Evolutionary conservation across 2,797 vertebrate genomes (phyloP).

Genomic region (Jordanella pulchra): DNA sequence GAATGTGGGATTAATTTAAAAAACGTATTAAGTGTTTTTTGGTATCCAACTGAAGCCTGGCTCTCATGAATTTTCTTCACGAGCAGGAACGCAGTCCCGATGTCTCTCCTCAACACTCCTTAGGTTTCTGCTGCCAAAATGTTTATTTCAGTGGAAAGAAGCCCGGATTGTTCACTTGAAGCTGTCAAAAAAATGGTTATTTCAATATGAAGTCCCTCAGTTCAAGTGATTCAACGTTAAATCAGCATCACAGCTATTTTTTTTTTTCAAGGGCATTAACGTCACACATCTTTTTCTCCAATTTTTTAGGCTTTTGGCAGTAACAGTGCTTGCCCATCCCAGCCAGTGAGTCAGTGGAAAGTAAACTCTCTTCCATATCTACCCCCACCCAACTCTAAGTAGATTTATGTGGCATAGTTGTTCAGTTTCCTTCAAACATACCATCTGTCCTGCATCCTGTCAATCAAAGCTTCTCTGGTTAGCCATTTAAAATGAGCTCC

Average conservation of each 20-base stretch:
- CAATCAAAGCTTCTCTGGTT: constrained; percentile 60
- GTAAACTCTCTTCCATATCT: constrained; percentile 16
- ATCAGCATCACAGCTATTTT: constrained; percentile 36
- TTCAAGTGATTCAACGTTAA: constrained; percentile 43
- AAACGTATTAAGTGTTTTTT: constrained; percentile 52
- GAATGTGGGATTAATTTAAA: constrained; percentile 53
- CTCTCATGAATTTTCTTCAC: constrained; percentile 63
- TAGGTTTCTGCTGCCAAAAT: constrained; percentile 41
- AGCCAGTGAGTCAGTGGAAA: constrained; percentile 49
- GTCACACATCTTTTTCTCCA: constrained; percentile 13
- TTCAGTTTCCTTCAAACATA: constrained; percentile 64
- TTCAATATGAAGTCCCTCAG: constrained; percentile 26
- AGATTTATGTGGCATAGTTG: constrained; percentile 55
- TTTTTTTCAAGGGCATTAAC: constrained; percentile 28
- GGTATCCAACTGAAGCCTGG: constrained; percentile 49
- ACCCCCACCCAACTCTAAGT: constrained; percentile 18
- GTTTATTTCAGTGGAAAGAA: constrained; percentile 35
- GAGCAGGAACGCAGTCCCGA: constrained; percentile 66
- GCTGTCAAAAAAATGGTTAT: constrained; percentile 38
- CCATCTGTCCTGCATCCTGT: constrained; percentile 60
- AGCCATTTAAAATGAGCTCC: constrained; percentile 49
- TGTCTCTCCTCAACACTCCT: constrained; percentile 48
- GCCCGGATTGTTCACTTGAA: constrained; percentile 41
- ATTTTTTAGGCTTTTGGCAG: constrained; percentile 27
- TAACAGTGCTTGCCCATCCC: constrained; percentile 31